These are phyloP conservation scores for Vireo altiloquus DNA, from an alignment of 2,113 vertebrate genomes.

Conservation along the genomic window DNA sequence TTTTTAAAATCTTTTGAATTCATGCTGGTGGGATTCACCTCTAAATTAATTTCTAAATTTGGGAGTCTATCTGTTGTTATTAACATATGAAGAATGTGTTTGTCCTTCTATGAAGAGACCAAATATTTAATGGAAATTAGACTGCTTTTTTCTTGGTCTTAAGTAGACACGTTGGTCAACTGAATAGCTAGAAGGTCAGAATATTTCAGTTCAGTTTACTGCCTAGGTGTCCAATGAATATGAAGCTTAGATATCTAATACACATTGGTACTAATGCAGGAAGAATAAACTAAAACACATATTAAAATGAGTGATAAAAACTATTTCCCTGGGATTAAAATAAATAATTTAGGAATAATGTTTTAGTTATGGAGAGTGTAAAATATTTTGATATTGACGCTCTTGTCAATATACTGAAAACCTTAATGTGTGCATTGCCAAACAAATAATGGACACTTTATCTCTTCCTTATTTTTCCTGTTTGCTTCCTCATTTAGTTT, in stretches of 20 bases:
- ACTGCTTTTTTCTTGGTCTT: background rate
- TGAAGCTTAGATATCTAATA: background rate
- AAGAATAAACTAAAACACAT: background rate
- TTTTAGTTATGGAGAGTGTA: background rate
- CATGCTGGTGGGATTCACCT: background rate
- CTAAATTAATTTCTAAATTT: background rate
- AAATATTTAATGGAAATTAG: background rate
- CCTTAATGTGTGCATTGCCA: background rate
- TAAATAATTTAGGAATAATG: background rate
- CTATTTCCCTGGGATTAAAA: background rate
- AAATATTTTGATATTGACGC: background rate
- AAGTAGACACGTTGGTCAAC: background rate
- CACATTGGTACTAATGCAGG: background rate
- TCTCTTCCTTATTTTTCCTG: background rate
- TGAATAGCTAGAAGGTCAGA: background rate
- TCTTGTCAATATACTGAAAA: background rate
- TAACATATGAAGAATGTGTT: background rate
- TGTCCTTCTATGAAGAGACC: background rate
- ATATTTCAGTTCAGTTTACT: background rate
- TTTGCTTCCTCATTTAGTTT: background rate
- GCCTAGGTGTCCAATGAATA: background rate
- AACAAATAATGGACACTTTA: background rate
- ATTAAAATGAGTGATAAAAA: background rate
- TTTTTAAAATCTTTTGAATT: background rate
- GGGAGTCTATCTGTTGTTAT: background rate